Evolutionary conservation across 2,888 invertebrate species (phyloP).

Genomic region (Zootermopsis nevadensis): DNA sequence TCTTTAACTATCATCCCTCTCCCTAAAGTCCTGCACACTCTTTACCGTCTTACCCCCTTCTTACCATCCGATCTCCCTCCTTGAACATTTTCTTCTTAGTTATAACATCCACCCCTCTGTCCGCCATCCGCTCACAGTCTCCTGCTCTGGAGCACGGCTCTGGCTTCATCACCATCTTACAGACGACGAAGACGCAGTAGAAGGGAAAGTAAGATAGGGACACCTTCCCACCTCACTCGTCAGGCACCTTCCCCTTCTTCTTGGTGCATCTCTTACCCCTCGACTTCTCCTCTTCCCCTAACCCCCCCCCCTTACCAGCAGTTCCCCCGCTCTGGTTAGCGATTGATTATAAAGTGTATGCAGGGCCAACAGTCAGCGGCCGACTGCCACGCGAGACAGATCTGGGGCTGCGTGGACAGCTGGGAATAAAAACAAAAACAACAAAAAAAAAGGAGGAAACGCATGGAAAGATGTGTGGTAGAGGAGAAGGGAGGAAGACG

Average conservation of each 20-base stretch:
- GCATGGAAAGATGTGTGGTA: neutral
- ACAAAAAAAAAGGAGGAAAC: slow-evolving; percentile 18
- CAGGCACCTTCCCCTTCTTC: slow-evolving; percentile 46
- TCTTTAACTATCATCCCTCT: slow-evolving; percentile 33
- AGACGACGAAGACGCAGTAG: neutral
- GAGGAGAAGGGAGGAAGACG: neutral
- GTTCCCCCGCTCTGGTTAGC: slow-evolving; percentile 46
- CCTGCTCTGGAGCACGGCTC: neutral
- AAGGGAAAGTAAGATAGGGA: slow-evolving; percentile 30
- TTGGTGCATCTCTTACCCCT: slow-evolving; percentile 18
- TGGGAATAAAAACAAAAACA: slow-evolving; percentile 5
- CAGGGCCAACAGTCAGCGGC: slow-evolving; percentile 52
- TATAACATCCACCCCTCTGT: slow-evolving; percentile 42
- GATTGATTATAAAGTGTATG: slow-evolving; percentile 55
- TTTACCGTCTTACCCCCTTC: slow-evolving; percentile 27
- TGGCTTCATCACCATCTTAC: slow-evolving; percentile 20
- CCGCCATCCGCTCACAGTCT: neutral
- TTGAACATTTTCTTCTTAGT: slow-evolving; percentile 45
- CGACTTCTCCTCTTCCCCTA: slow-evolving; percentile 35
- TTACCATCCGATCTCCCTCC: neutral
- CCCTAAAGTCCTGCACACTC: slow-evolving; percentile 12
- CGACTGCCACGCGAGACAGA: slow-evolving; percentile 45
- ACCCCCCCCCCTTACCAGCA: slow-evolving; percentile 34
- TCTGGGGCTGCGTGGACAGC: slow-evolving; percentile 38
- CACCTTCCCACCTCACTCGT: slow-evolving; percentile 44